Percentiles rank a stretch among this genome's conserved stretches.
These are phyloP conservation scores for Capitulum mitella DNA, from an alignment of 2,888 invertebrate species.

Conservation along the genomic window DNA sequence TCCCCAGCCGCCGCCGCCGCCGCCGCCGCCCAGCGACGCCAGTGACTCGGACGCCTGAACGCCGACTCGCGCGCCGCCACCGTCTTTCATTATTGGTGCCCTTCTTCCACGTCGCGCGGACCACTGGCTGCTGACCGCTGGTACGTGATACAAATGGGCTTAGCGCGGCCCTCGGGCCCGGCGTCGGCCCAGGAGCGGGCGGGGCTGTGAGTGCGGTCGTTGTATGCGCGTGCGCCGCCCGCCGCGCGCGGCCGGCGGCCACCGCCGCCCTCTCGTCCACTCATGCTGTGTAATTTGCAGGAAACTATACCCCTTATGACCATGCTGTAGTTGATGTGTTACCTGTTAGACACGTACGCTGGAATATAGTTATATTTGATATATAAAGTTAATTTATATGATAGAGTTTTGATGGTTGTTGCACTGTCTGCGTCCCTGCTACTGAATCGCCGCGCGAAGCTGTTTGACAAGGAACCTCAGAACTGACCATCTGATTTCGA, in stretches of 20 bases:
- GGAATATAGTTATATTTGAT: neutral
- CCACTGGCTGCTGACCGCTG: neutral
- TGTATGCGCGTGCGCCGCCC: neutral
- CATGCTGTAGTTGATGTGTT: neutral
- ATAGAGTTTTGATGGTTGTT: too few relatives aligned
- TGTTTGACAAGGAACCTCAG: too few relatives aligned
- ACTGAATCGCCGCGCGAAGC: too few relatives aligned
- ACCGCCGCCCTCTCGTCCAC: neutral
- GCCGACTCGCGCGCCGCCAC: neutral
- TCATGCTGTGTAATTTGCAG: neutral
- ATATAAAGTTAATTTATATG: constrained; percentile 2
- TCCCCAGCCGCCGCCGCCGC: neutral
- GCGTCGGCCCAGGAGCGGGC: neutral
- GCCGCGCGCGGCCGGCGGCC: neutral
- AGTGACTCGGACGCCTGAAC: neutral
- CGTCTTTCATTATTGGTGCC: neutral
- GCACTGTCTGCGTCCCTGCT: too few relatives aligned
- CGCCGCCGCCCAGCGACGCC: neutral
- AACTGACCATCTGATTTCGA: too few relatives aligned
- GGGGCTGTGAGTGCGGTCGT: neutral
- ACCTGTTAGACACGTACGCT: neutral
- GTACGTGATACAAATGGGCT: neutral
- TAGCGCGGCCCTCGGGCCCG: neutral
- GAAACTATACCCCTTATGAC: neutral
- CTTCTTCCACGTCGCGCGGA: neutral